Conservation (phyloP, 2,888 invertebrate genomes). For the Fabriciana adippe region DNA sequence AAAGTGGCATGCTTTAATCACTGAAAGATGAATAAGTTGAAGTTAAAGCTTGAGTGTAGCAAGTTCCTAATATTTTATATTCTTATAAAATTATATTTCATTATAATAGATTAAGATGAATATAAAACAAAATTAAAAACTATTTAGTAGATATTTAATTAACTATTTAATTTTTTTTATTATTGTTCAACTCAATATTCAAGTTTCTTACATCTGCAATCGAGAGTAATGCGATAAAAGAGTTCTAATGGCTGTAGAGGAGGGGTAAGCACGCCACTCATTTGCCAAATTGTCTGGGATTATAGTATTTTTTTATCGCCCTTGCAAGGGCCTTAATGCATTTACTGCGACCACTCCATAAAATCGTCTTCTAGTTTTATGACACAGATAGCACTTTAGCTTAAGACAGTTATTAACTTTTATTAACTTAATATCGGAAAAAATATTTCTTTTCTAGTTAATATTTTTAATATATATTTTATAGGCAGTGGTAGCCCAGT, state of each 20-base stretch:
- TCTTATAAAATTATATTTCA: too few species aligned
- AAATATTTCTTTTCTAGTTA: background rate
- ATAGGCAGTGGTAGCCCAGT: too few species aligned
- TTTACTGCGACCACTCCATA: constrained; percentile 37
- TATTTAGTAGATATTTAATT: too few species aligned
- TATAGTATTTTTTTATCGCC: constrained; percentile 55
- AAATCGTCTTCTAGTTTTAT: constrained; percentile 37
- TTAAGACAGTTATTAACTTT: constrained; percentile 7
- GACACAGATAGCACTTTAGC: constrained; percentile 14
- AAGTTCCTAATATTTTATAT: too few species aligned
- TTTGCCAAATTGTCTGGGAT: constrained; percentile 65
- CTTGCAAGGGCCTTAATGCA: constrained; percentile 43
- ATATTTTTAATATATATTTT: too few species aligned
- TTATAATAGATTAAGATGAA: too few species aligned
- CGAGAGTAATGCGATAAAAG: constrained; percentile 62
- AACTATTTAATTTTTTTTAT: too few species aligned
- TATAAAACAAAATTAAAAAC: too few species aligned
- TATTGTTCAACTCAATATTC: background rate
- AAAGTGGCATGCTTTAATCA: too few species aligned
- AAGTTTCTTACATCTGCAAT: constrained; percentile 46
- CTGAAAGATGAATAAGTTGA: too few species aligned
- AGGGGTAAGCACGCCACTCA: constrained; percentile 48
- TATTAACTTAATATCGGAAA: background rate
- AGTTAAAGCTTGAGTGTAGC: too few species aligned
- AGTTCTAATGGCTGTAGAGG: constrained; percentile 53